phyloP scores from a whole-genome alignment of 2,113 vertebrate species.

The Poeciliopsis turrubarensis region DNA sequence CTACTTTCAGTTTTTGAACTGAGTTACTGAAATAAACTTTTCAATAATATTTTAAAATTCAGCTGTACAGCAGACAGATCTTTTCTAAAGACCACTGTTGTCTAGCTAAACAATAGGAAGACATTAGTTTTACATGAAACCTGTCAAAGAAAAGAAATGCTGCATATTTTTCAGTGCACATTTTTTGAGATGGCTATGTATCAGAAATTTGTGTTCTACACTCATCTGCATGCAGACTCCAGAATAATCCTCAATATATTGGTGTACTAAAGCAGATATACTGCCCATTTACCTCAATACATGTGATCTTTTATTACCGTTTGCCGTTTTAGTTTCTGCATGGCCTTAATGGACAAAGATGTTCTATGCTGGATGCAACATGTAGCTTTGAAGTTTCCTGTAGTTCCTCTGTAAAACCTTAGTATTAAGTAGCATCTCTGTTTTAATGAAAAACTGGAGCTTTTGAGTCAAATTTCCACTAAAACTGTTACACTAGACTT shows the following conservation, averaged over 20 bases:
- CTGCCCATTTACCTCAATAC: conserved; percentile 37
- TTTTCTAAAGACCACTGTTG: conserved; percentile 52
- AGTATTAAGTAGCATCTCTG: conserved; percentile 40
- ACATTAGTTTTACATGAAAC: conserved; percentile 28
- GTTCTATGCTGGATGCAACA: conserved; percentile 36
- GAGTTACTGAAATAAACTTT: neutral
- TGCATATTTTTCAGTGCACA: conserved; percentile 30
- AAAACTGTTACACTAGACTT: conserved; percentile 25
- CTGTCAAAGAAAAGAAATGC: conserved; percentile 15
- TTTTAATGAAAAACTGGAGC: conserved; percentile 44
- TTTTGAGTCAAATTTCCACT: conserved; percentile 27
- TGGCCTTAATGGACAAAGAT: conserved; percentile 42
- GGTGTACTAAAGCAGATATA: conserved; percentile 35
- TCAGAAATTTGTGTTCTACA: conserved; percentile 6
- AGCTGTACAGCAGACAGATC: conserved; percentile 14
- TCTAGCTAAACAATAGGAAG: conserved; percentile 59
- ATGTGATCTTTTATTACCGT: conserved; percentile 25
- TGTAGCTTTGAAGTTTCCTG: conserved; percentile 53
- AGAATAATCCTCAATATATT: conserved; percentile 21
- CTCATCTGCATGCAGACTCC: conserved; percentile 47
- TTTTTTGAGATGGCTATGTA: conserved; percentile 9
- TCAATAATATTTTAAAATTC: neutral
- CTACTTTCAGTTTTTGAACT: no score
- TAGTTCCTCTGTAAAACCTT: conserved; percentile 14
- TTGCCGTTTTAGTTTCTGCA: conserved; percentile 57